Conservation (phyloP, 64 coral and sea anemone species). For the Stichodactyla helianthus region DNA sequence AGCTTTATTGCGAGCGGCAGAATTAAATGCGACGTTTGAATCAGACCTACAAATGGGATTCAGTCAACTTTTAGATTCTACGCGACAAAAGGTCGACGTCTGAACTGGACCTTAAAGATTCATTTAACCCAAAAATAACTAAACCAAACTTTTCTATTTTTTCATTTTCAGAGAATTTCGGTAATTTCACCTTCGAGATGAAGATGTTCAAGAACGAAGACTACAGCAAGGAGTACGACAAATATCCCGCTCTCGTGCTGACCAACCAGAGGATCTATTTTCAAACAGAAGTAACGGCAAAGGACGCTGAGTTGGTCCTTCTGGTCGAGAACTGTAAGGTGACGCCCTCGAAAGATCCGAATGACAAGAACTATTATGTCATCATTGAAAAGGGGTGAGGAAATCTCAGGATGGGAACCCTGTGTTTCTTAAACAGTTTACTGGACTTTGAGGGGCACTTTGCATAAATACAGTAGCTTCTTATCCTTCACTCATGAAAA, state of each 20-base stretch:
- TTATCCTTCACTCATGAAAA: too few species aligned
- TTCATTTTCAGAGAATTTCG: constrained; percentile 40
- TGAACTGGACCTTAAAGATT: too few species aligned
- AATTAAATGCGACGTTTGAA: too few species aligned
- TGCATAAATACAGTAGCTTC: too few species aligned
- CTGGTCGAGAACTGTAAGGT: constrained; percentile 61
- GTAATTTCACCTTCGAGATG: constrained; percentile 86
- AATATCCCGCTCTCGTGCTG: constrained; percentile 49
- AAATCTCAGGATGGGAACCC: background rate
- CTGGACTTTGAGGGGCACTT: too few species aligned
- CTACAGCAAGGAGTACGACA: constrained; percentile 36
- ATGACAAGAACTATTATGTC: constrained; percentile 27
- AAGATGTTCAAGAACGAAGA: constrained; percentile 56
- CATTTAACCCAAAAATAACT: background rate
- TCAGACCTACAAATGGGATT: too few species aligned
- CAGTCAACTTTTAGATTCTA: too few species aligned
- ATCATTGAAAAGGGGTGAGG: constrained; percentile 79
- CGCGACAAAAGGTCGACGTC: too few species aligned
- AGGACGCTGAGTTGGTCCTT: constrained; percentile 51
- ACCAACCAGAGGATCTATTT: constrained; percentile 37
- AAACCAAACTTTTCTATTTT: background rate
- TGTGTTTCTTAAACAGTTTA: background rate
- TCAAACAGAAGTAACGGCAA: constrained; percentile 45
- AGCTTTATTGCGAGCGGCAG: too few species aligned
- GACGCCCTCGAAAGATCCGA: constrained; percentile 39